Conservation (phyloP, 2,888 invertebrate genomes). For the Agonopterix subpropinquella region DNA sequence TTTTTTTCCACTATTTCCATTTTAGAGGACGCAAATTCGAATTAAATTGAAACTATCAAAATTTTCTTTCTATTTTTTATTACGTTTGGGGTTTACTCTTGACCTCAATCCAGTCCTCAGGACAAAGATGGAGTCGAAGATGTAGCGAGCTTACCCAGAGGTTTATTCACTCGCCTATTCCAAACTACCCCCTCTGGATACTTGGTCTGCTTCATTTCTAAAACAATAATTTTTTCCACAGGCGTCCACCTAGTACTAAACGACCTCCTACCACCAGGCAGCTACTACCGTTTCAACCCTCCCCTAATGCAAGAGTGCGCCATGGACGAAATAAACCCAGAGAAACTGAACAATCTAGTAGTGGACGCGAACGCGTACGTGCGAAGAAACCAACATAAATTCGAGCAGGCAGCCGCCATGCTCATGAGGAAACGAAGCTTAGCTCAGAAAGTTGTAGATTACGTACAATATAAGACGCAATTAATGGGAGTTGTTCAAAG, state of each 20-base stretch:
- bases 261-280: conserved; percentile 82
- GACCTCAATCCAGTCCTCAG: no score
- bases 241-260: conserved; percentile 86
- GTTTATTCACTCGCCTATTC: no score
- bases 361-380: conserved; percentile 87
- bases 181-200: no score
- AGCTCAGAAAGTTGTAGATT: conserved; percentile 35
- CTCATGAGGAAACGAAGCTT: conserved; percentile 34
- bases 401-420: conserved; percentile 75
- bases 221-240: conserved; percentile 31
- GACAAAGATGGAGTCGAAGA: no score
- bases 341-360: conserved; percentile 81
- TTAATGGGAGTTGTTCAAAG: conserved; percentile 11
- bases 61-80: no score
- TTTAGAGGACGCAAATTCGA: no score
- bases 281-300: conserved; percentile 92
- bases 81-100: no score
- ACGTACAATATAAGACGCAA: conserved; percentile 18
- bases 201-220: neutral
- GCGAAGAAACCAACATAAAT: conserved; percentile 86
- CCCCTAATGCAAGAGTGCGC: conserved; percentile 86
- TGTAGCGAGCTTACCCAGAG: no score
- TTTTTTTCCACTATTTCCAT: no score
- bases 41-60: no score
- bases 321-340: conserved; percentile 87